These are phyloP conservation scores for Trematocara nigrifrons DNA, from an alignment of 2,113 vertebrate genomes.

Conservation along the genomic window DNA sequence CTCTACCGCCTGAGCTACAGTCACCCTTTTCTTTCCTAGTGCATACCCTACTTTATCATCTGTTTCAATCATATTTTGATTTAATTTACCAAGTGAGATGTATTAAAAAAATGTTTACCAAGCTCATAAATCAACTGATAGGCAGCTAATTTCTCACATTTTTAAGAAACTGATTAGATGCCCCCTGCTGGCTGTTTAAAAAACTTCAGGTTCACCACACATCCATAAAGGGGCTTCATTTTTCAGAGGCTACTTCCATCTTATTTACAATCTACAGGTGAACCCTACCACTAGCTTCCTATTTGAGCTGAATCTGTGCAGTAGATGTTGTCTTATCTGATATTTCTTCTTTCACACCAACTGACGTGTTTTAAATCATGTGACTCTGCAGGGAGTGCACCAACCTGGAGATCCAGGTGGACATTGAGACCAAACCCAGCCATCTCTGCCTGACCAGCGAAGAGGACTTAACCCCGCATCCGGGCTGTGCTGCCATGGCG, in stretches of 20 bases:
- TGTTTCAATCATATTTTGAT: neutral
- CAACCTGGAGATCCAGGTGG: constrained; percentile 98
- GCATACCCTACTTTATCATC: accelerated
- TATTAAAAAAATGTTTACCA: neutral
- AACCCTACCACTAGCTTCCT: neutral
- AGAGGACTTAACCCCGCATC: constrained; percentile 85
- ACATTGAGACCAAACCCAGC: constrained; percentile 97
- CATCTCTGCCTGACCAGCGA: constrained; percentile 93
- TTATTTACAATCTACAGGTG: neutral
- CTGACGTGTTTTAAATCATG: neutral
- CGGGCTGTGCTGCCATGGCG: constrained; percentile 57
- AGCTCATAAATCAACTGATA: neutral
- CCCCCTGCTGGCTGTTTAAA: neutral
- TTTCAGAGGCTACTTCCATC: neutral
- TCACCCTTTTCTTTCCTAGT: neutral
- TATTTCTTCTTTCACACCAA: accelerated
- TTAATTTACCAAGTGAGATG: neutral
- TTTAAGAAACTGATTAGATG: neutral
- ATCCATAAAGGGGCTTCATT: neutral
- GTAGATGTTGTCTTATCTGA: neutral
- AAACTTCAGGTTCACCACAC: neutral
- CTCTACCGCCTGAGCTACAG: too few relatives aligned
- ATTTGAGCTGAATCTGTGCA: neutral
- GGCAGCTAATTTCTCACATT: neutral
- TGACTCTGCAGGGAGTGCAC: constrained; percentile 83